A percentile compares a stretch with the other conserved stretches of the same genome.
phyloP scores from a whole-genome alignment of 2,888 invertebrate genomes.

The Macrosoma leucophasiata region DNA sequence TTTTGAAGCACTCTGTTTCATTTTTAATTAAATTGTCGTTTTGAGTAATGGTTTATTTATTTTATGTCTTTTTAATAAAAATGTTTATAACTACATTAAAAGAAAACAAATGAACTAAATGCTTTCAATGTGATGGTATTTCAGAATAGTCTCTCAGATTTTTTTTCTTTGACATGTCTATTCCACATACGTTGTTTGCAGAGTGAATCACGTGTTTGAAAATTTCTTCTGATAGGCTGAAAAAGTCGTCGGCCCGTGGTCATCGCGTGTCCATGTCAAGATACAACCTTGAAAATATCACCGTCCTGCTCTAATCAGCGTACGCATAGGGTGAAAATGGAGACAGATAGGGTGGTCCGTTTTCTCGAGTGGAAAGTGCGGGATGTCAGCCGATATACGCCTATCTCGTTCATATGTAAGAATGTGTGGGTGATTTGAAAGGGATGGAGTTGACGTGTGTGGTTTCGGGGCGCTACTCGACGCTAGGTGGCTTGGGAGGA shows the following conservation, averaged over 20 bases:
- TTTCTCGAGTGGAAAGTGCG: conserved; percentile 60
- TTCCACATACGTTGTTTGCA: too few relatives aligned
- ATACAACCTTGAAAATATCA: conserved; percentile 41
- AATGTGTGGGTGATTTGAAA: conserved; percentile 56
- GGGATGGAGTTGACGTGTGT: conserved; percentile 50
- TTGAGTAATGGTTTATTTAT: background rate
- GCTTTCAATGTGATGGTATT: too few relatives aligned
- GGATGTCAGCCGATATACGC: conserved; percentile 52
- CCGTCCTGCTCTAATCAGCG: conserved; percentile 49
- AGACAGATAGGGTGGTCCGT: conserved; percentile 65
- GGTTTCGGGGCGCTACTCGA: conserved; percentile 57
- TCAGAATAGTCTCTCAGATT: too few relatives aligned
- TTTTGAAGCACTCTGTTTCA: background rate
- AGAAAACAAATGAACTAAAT: background rate
- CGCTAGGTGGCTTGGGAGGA: conserved; percentile 69
- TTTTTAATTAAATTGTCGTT: background rate
- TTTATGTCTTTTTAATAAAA: background rate
- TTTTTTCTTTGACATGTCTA: too few relatives aligned
- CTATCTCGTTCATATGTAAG: conserved; percentile 68
- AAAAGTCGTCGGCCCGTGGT: conserved; percentile 50
- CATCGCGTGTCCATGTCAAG: conserved; percentile 51
- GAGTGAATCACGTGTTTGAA: too few relatives aligned
- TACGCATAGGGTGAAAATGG: conserved; percentile 50
- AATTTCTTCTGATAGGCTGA: conserved; percentile 53
- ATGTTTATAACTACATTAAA: background rate